Percentiles rank a stretch among this genome's conserved stretches.
phyloP scores from a whole-genome alignment of 37 sponge, comb jelly and placozoan genomes.

The Geodia barretti region DNA sequence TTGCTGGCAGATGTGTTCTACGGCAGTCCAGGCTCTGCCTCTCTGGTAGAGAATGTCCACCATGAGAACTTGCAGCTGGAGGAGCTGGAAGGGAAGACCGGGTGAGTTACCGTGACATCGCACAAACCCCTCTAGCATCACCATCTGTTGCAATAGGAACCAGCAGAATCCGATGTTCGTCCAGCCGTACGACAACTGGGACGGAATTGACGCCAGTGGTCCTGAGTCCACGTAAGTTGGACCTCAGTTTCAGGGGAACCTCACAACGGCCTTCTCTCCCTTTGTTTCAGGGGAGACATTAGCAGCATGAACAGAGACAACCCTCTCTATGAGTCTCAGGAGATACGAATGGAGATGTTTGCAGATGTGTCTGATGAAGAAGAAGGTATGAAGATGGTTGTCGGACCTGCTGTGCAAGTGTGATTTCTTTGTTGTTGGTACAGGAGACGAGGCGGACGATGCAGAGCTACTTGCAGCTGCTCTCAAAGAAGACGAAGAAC shows the following conservation, averaged over 20 bases:
- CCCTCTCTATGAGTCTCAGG: slow-evolving; percentile 63
- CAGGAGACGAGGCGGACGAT: slow-evolving; percentile 49
- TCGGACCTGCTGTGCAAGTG: slow-evolving; percentile 1
- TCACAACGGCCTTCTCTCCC: not conserved
- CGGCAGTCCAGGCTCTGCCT: slow-evolving; percentile 11
- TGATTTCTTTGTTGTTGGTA: not conserved
- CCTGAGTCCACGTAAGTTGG: slow-evolving; percentile 47
- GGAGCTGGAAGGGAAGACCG: slow-evolving; percentile 4
- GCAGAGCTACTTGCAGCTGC: slow-evolving; percentile 60
- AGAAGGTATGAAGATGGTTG: too few relatives aligned
- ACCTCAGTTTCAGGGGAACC: not conserved
- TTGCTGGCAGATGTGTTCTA: slow-evolving; percentile 55
- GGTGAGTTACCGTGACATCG: not conserved
- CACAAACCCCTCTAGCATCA: not conserved
- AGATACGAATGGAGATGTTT: slow-evolving; percentile 69
- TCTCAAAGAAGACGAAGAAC: slow-evolving; percentile 60
- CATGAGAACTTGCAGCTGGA: slow-evolving; percentile 35
- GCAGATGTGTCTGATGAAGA: slow-evolving; percentile 44
- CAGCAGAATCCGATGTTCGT: slow-evolving; percentile 41
- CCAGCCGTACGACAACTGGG: slow-evolving; percentile 60
- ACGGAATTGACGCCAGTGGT: slow-evolving; percentile 39
- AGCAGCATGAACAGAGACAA: slow-evolving; percentile 45
- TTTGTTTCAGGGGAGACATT: slow-evolving; percentile 30
- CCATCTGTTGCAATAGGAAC: not conserved
- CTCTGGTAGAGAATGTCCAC: slow-evolving; percentile 34